Percentiles rank a stretch among this genome's conserved stretches.
Evolutionary conservation across 2,797 vertebrate genomes (phyloP).

Genomic region (Hypotaenidia philippensis): DNA sequence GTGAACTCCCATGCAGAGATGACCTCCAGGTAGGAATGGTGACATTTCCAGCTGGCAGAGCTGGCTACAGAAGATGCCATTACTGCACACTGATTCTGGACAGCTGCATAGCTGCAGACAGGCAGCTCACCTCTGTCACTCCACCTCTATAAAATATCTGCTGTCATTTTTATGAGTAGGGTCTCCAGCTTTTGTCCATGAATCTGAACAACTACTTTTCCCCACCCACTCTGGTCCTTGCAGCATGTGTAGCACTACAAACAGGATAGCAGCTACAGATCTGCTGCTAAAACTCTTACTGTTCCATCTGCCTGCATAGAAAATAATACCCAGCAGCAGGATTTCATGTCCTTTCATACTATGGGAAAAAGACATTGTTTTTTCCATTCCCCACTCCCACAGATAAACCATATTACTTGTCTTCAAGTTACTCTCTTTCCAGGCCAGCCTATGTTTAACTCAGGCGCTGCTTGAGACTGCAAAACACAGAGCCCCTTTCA

Average conservation of each 20-base stretch:
- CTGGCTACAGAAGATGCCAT: not conserved
- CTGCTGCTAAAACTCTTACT: not conserved
- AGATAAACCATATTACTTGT: not conserved
- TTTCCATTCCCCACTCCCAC: not conserved
- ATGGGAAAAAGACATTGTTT: not conserved
- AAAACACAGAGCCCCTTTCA: conserved; percentile 54
- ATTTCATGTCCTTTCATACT: not conserved
- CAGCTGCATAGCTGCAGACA: not conserved
- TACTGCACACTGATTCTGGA: not conserved
- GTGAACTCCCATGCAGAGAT: not conserved
- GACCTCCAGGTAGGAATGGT: not conserved
- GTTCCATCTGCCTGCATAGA: not conserved
- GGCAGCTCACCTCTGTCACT: not conserved
- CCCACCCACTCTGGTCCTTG: not conserved
- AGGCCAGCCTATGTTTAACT: conserved; percentile 10
- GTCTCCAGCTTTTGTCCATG: not conserved
- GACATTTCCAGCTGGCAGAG: not conserved
- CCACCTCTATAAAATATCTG: not conserved
- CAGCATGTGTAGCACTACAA: not conserved
- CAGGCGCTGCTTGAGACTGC: not conserved
- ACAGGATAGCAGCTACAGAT: not conserved
- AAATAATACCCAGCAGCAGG: not conserved
- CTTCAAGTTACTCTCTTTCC: not conserved
- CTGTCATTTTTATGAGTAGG: not conserved
- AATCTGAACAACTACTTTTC: not conserved